Base-by-base conservation (phyloP, 2,113 vertebrate species). In the Seriola rivoliana region DNA sequence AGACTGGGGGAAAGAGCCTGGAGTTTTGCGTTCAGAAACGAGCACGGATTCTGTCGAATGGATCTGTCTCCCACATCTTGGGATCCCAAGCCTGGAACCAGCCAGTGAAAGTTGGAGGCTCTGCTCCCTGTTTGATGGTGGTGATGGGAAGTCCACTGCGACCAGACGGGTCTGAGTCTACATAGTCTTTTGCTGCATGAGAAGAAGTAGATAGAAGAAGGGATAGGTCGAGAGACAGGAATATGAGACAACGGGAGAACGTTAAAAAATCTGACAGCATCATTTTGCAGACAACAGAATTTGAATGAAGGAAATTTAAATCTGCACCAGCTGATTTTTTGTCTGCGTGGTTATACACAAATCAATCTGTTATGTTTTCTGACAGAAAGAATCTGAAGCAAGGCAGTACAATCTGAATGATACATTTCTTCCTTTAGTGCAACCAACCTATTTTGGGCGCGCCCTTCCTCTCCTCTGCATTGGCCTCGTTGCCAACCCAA, bases 61-160 rank as follows among this genome's bases (percentile, higher is more conserved):
- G 90, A 71, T 95, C 93, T 0, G 46, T 91, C 4, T 95, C 93
- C 95, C 95, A 96, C 95, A 96, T 94, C 36, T 93, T 92, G 46
- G 78, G 0, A 70, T 96, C 96, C 95, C 95, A 96, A 21, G 94
- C 95, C 78, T 95, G 94, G 93, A 96, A 96, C 95, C 95, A 96
- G 82, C 96, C 95, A 29, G 91, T 95, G 88, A 96, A 96, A 0
- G 90, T 95, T 16, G 91, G 91, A 9, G 95, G 95, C 77, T 96
- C 96, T 0, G 82, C 71, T 29, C 94, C 95, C 74, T 96, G 96
- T 81, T 95, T 95, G 76, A 96, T 91, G 81, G 92, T 95, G 67
- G 83, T 85, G 81, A 95, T 82, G 74, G 95, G 89, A 1, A 93
- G 83, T 7, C 94, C 95, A 17, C 5, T 58, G 23, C 95, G 93